A percentile compares a stretch with the other conserved stretches of the same genome.
phyloP scores from a whole-genome alignment of 2,113 vertebrate species.

The Pachypanchax playfairii region DNA sequence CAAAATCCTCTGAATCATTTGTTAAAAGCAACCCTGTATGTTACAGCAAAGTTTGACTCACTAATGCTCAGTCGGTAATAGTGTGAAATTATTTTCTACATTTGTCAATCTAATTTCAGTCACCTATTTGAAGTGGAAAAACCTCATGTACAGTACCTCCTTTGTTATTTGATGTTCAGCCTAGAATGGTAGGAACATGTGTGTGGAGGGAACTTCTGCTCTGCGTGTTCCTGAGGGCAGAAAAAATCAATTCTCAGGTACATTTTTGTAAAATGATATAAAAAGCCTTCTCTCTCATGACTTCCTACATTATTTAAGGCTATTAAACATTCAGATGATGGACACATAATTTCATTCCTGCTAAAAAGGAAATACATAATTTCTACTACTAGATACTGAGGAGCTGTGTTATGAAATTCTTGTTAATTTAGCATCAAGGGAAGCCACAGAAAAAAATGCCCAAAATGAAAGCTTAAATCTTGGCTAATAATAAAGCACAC shows the following conservation, averaged over 20 bases:
- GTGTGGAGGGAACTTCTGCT: background rate
- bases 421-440: conserved; percentile 27
- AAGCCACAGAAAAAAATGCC: conserved; percentile 23
- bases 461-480: conserved; percentile 11
- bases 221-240: conserved; percentile 2
- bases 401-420: conserved; percentile 23
- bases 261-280: conserved; percentile 28
- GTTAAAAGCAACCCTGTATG: too few relatives aligned
- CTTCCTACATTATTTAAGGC: conserved; percentile 49
- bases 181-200: too few relatives aligned
- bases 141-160: background rate
- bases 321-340: conserved; percentile 43
- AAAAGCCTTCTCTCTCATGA: conserved; percentile 29
- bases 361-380: conserved; percentile 29
- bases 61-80: too few relatives aligned
- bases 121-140: background rate
- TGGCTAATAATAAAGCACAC: conserved; percentile 34
- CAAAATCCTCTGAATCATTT: too few relatives aligned
- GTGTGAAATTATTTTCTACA: too few relatives aligned
- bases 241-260: conserved; percentile 23
- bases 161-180: background rate
- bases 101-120: too few relatives aligned
- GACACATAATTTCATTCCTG: conserved; percentile 44
- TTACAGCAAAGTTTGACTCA: too few relatives aligned
- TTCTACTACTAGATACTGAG: conserved; percentile 35